Conservation (phyloP, 2,113 vertebrate genomes). For the Seriola dumerili region DNA sequence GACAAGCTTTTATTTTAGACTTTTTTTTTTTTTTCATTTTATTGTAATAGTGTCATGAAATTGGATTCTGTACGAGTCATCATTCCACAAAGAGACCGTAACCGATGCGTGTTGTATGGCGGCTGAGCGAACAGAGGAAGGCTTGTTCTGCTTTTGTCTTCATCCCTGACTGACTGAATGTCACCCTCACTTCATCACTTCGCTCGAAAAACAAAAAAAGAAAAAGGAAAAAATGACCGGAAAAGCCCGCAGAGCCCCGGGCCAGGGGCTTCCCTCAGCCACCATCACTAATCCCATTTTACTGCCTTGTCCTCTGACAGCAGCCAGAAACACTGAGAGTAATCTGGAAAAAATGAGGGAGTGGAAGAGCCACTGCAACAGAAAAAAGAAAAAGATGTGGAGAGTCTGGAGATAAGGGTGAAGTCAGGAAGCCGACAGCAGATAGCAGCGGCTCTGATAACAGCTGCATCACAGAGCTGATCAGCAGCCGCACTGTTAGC, state of each 20-base stretch:
- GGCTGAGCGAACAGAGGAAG: conserved; percentile 59
- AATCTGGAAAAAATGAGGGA: conserved; percentile 46
- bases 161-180: conserved; percentile 56
- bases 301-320: conserved; percentile 56
- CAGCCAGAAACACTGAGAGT: conserved; percentile 29
- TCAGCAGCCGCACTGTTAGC: conserved; percentile 40
- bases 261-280: conserved; percentile 73
- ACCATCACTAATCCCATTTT: conserved; percentile 78
- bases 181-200: conserved; percentile 52
- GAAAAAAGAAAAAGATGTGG: not conserved
- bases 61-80: conserved; percentile 56
- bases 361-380: not conserved
- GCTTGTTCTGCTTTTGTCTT: conserved; percentile 70
- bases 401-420: conserved; percentile 32
- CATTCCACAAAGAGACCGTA: conserved; percentile 60
- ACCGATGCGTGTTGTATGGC: conserved; percentile 54
- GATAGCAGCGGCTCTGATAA: conserved; percentile 42
- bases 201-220: conserved; percentile 6
- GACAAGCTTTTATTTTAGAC: conserved; percentile 42
- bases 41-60: conserved; percentile 70
- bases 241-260: conserved; percentile 59
- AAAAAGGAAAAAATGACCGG: not conserved
- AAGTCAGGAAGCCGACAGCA: conserved; percentile 42
- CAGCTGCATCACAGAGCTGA: conserved; percentile 29
- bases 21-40: conserved; percentile 25